Percentiles rank a stretch among this genome's conserved stretches.
phyloP scores from a whole-genome alignment of 2,888 invertebrate genomes.

The Eupithecia vulgata region DNA sequence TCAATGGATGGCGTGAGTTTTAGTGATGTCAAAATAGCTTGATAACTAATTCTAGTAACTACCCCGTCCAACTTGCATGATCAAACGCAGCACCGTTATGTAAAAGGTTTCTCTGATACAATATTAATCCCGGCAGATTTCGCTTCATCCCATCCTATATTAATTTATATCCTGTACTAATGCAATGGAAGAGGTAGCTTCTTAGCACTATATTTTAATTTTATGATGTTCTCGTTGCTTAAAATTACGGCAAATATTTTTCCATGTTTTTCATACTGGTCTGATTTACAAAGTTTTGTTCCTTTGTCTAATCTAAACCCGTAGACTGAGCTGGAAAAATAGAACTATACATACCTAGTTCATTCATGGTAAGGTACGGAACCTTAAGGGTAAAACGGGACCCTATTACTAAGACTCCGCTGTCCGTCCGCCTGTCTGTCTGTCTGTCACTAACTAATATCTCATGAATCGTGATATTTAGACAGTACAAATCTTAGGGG shows the following conservation, averaged over 20 bases:
- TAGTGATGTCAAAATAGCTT: too few relatives aligned
- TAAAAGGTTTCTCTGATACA: conserved; percentile 74
- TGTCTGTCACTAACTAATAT: too few relatives aligned
- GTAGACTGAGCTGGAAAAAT: background rate
- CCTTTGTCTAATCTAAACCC: background rate
- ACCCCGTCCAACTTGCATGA: conserved; percentile 8
- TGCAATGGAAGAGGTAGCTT: conserved; percentile 32
- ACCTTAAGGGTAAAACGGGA: too few relatives aligned
- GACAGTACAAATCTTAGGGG: too few relatives aligned
- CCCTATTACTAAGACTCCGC: too few relatives aligned
- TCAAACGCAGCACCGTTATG: conserved; percentile 49
- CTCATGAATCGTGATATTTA: too few relatives aligned
- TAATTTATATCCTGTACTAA: conserved; percentile 62
- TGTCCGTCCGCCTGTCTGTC: too few relatives aligned
- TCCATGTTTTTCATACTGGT: background rate
- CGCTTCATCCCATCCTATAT: conserved; percentile 63
- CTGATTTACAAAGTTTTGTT: background rate
- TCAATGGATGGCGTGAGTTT: too few relatives aligned
- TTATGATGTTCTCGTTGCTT: conserved; percentile 23
- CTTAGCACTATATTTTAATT: conserved; percentile 23
- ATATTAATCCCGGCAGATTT: conserved; percentile 66
- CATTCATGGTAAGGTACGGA: too few relatives aligned
- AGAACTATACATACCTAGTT: too few relatives aligned
- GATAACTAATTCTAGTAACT: background rate
- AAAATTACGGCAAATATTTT: conserved; percentile 2